Base-by-base conservation (phyloP, 2,888 invertebrate species). In the Cactoblastis cactorum region DNA sequence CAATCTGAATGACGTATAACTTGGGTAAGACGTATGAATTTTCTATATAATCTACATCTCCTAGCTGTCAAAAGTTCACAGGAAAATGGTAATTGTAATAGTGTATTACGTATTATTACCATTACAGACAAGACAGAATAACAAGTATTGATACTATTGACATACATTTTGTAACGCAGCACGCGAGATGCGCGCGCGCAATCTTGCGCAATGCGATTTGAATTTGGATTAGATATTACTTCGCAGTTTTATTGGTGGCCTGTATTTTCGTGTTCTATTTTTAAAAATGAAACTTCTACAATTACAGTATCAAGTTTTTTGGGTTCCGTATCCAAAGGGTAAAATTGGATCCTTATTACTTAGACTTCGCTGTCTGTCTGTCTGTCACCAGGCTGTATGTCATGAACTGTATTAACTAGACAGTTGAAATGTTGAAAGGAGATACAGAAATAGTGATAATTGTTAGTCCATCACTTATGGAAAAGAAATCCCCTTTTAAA, bases 141-240 rank as follows among this genome's bases (percentile, higher is more conserved):
- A 43, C 11, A 43, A 43, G 43, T 24, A 43, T 43, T 43, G 43
- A 43, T 43, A 43, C 43, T 43, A 43, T 43, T 43, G 43, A 43
- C 43, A 43, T 6, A 43, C 43, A 43, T 43, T 43, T 15, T 28
- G 43, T 43, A 28, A 41, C 5, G 11, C 39, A 12, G 22, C 39
- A 43, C 15, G 43, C 15, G 43, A 43, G 43, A 43, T 43, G 1
- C n/a, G 22, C 28, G 15, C 28, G 28, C 43, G 43, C 43, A 43
- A 15, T 28, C 15, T 43, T 43, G 28, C 28, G 28, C n/a, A 43
- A 43, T 15, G n/a, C 5, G 19, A 15, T 43, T 28, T 43, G 43
- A 17, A 43, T 43, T 32, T 43, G 28, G 17, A 43, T 24, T 24
- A 32, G 28, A 6, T 28, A 1, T 28, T 15, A 14, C 41, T 24